phyloP scores from a whole-genome alignment of 1,140 invertebrate species.

The Brachionus sp. region DNA sequence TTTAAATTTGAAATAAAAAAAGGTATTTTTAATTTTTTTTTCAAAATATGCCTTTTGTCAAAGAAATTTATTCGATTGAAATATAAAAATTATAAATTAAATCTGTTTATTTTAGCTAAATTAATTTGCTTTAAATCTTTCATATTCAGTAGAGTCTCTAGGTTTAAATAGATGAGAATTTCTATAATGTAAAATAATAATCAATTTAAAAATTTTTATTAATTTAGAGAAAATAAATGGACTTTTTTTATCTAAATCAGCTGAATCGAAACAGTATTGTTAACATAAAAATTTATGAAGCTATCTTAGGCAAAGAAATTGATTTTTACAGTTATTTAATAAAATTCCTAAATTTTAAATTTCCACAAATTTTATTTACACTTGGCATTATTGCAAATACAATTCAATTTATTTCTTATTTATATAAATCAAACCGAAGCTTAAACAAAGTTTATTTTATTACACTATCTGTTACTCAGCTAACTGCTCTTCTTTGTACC shows the following conservation, averaged over 20 bases:
- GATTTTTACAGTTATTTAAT: background rate
- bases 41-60: no score
- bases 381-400: background rate
- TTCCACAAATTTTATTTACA: constrained; percentile 20
- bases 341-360: constrained; percentile 33
- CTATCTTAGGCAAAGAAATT: background rate
- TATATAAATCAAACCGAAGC: background rate
- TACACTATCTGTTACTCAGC: background rate
- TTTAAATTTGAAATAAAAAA: no score
- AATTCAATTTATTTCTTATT: background rate
- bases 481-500: background rate
- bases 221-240: background rate
- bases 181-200: no score
- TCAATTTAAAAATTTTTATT: no score
- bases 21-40: no score
- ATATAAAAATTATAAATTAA: no score
- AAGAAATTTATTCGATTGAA: no score
- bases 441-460: constrained; percentile 32
- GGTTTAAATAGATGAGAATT: no score
- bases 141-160: no score
- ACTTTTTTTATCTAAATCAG: constrained; percentile 20
- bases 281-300: constrained; percentile 24
- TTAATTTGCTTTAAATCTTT: no score
- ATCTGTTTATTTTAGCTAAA: no score
- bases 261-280: constrained; percentile 27